Base-by-base conservation (phyloP, 1,140 invertebrate species). In the Orius insidiosus region DNA sequence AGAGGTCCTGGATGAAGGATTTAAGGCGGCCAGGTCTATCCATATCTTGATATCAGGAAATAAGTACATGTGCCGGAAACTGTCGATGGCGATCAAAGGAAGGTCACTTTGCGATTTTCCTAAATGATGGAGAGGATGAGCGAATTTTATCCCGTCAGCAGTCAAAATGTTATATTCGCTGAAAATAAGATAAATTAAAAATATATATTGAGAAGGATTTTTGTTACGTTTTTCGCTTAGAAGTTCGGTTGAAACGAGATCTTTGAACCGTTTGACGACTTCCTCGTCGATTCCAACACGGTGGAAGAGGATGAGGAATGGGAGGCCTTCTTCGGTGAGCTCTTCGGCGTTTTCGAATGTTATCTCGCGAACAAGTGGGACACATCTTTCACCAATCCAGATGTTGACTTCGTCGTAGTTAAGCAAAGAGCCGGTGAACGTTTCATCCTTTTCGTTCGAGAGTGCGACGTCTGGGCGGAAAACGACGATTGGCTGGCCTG, bases 331-430 rank as follows among this genome's bases (percentile, higher is more conserved):
- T 68, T 99, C 96, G 0, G 95, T 98, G 8, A 98, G 63, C 65
- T 98, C 94, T 67, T 98, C 94, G 14, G 94, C 95, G 73, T 98
- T 98, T 68, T 97, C 92, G 65, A 98, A 98, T 3, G 93, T 97
- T 38, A 98, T 97, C 66, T 96, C 92, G 47, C 84, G 65, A 0
- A 88, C 84, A 15, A 87, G 61, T 1, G 85, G 83, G 10, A 88
- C 78, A 60, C 95, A 98, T 58, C 46, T 85, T 43, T 82, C 80
- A 49, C 82, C 78, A 1, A 82, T 72, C 94, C 93, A 98, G 7
- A 56, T 50, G 39, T 54, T 53, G 5, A 63, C 40, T 53, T 87
- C 80, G 57, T 87, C 83, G 57, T 80, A 85, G 58, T 71, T 78
- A 7, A 63, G 62, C 35, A 83, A 57, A 54, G 71, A 75, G 3